Base-by-base conservation (phyloP, 2,797 vertebrate species). In the Picus viridis region DNA sequence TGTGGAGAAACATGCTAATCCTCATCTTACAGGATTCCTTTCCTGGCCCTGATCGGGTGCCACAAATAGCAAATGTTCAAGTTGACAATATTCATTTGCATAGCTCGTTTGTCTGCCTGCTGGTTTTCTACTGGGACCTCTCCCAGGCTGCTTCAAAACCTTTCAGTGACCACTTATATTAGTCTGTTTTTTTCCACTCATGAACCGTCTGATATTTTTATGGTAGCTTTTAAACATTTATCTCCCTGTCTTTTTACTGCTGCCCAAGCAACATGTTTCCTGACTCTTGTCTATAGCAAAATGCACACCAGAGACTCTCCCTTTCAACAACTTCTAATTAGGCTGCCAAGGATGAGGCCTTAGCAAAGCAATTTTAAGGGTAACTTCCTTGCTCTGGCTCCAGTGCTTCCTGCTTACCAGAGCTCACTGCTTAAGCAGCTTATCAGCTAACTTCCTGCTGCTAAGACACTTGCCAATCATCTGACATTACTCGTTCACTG, bases 381-480 rank as follows among this genome's bases (percentile, higher is more conserved):
- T 81, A 96, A 92, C 94, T 96, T 96, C 92, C 92, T 83, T 87
- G 88, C 85, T 80, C 82, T 88, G 80, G 90, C 91, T 95, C 91
- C 94, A 94, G 63, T 79, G 88, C 86, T 94, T 94, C 94, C 94
- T 95, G 92, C 93, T 94, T 95, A 94, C 86, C 56, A 88, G 94
- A 89, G 88, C 95, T 95, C 93, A 79, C 83, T 86, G 90, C 88
- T 93, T 96, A 95, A 96, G 96, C 89, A 89, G 95, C 92, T 97
- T 96, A 97, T 97, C 95, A 94, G 93, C 88, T 83, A 94, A 95
- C 88, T 95, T 95, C 93, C 93, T 96, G 94, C 93, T 89, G 88
- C 74, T 89, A 83, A 94, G 88, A 91, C 76, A 86, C 75, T 92
- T 96, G 94, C 87, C 94, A 96, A 74, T 96, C 96, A 92, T 85